A percentile compares a stretch with the other conserved stretches of the same genome.
phyloP scores from a whole-genome alignment of 37 sponge, comb jelly and placozoan species.

The Lycopodina hypogea region DNA sequence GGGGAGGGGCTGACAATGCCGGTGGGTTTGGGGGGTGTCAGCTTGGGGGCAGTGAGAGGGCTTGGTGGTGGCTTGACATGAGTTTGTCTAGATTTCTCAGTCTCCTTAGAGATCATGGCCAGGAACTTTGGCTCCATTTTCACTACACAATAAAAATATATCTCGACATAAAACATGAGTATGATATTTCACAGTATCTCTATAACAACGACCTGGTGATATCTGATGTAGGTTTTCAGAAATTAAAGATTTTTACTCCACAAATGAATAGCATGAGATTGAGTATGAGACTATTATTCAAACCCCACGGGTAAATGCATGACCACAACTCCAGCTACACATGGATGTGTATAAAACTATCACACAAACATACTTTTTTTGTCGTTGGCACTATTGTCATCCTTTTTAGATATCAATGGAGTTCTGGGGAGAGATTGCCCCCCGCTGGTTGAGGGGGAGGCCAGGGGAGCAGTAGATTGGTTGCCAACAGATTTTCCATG shows the following conservation, averaged over 20 bases:
- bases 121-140: conserved; percentile 41
- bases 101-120: neutral
- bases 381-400: neutral
- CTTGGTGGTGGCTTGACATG: conserved; percentile 2
- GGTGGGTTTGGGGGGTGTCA: conserved; percentile 44
- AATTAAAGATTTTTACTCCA: no score
- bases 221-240: no score
- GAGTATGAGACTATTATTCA: neutral
- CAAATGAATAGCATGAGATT: no score
- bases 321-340: no score
- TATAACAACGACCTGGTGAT: no score
- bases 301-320: no score
- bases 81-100: conserved; percentile 29
- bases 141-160: neutral
- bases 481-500: neutral
- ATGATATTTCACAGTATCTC: no score
- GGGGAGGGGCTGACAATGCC: conserved; percentile 69
- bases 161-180: no score
- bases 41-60: conserved; percentile 47
- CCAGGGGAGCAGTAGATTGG: neutral
- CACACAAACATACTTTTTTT: no score
- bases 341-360: no score
- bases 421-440: neutral
- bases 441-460: neutral
- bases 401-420: neutral